Base-by-base conservation (phyloP, 2,888 invertebrate species). In the Vannuccia rotundouncinata region DNA sequence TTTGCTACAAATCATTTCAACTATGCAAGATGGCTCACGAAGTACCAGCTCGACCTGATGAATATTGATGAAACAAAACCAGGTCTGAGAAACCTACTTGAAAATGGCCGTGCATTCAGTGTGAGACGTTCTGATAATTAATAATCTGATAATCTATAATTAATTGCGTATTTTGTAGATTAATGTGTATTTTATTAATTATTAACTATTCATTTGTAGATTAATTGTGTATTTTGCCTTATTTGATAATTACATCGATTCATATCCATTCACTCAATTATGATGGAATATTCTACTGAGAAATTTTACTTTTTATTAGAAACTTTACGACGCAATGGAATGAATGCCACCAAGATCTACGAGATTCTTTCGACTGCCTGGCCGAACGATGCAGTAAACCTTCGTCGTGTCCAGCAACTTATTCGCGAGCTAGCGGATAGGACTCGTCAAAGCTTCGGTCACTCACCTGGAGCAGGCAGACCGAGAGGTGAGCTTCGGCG, bases 1-100 rank as follows among this genome's bases (percentile, higher is more conserved):
- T 75, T 75, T 75, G 75, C 75, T 75, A 75, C 75, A 25, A 75
- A 75, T 75, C 75, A 75, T 75, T 30, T 75, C 17, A 75, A 75
- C 75, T 75, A 75, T 27, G 29, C 75, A 29, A 29, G 75, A 29
- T 75, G 75, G 75, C 31, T 75, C 29, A 75, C 75, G 31, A 75
- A 75, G 75, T 75, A 29, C 75, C 75, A 75, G 75, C 75, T 75
- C 31, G 75, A 30, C 75, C 75, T 75, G 31, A 30, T 75, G 31
- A 29, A 75, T 75, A 29, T 75, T 29, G 75, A 75, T 29, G 22
- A 75, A 75, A 75, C 75, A 30, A 29, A 75, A 29, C 75, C 31
- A 29, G 75, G 75, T 75, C 75, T 75, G 2, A 75, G 29, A 75
- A 75, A 75, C 31, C 75, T 75, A 75, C 75, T 75, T 30, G 75